Base-by-base conservation (phyloP, 2,888 invertebrate genomes). In the Nasonia oneida region DNA sequence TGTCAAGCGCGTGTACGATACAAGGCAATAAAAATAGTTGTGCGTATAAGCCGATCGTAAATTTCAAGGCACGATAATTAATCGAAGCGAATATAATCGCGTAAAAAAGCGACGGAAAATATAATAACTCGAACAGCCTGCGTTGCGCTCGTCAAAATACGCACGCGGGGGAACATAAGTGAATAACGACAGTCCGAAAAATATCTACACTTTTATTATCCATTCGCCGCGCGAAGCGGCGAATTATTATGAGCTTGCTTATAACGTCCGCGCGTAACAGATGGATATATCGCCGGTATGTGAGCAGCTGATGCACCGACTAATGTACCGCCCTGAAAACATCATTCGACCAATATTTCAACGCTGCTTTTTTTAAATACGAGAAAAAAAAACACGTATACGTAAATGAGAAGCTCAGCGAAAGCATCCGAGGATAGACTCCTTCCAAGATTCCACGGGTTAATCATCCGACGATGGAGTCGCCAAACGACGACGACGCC, bases 361-460 rank as follows among this genome's bases (percentile, higher is more conserved):
- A 61, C 8, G n/a, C 57, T 4, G 6, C n/a, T 6, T 61, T 61
- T 18, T n/a, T 6, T 29, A 5, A 29, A 29, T 29, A 23, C 64
- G n/a, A n/a, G 23, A 2, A 23, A 23, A 23, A 23, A 23, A 23
- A 29, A 64, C 12, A 23, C 1, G 15, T 37, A 37, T n/a, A 64
- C 1, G 29, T 64, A 64, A 64, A 64, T 64, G 23, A 64, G 10
- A 10, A 47, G 47, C 47, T 2, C 4, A 57, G n/a, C 3, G 2
- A 57, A 57, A 57, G n/a, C 57, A 57, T 57, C n/a, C n/a, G 18
- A 57, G 4, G 18, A 0, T 33, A 14, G 67, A 33, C 33, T 67
- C n/a, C 73, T 73, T n/a, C 42, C 18, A 73, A n/a, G 47, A 73
- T 73, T 73, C 47, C 73, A n/a, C 6, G 73, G 23, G 67, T 67